A percentile compares a stretch with the other conserved stretches of the same genome.
phyloP scores from a whole-genome alignment of 2,797 vertebrate genomes.

The Darevskia mixta region DNA sequence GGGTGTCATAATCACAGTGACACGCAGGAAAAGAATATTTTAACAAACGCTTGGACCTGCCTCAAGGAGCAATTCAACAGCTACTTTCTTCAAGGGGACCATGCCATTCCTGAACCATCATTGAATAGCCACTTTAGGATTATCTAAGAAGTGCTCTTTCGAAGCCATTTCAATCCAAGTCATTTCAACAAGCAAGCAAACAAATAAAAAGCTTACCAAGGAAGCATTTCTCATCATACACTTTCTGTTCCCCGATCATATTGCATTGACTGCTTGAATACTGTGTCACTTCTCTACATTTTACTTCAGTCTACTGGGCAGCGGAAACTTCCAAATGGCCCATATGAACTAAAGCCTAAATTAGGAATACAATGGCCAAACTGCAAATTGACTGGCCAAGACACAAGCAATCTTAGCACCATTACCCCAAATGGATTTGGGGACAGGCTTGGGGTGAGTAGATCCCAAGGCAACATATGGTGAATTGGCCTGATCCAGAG shows the following conservation, averaged over 20 bases:
- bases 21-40: not conserved
- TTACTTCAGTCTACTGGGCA: not conserved
- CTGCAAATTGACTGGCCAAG: not conserved
- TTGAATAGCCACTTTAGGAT: not conserved
- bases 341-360: conserved; percentile 4
- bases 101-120: not conserved
- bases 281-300: not conserved
- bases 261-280: not conserved
- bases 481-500: no score
- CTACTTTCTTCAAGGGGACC: not conserved
- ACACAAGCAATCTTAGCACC: not conserved
- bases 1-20: not conserved
- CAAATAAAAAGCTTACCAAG: not conserved
- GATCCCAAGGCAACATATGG: no score
- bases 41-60: not conserved
- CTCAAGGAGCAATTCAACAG: conserved; percentile 9
- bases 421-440: no score
- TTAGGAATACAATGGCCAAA: not conserved
- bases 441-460: no score
- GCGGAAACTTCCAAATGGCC: conserved; percentile 6
- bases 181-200: not conserved
- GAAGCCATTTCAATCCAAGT: not conserved
- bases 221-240: not conserved
- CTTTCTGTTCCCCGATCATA: not conserved
- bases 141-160: conserved; percentile 6